phyloP scores from a whole-genome alignment of 2,888 invertebrate genomes.

The Phragmatobia fuliginosa region DNA sequence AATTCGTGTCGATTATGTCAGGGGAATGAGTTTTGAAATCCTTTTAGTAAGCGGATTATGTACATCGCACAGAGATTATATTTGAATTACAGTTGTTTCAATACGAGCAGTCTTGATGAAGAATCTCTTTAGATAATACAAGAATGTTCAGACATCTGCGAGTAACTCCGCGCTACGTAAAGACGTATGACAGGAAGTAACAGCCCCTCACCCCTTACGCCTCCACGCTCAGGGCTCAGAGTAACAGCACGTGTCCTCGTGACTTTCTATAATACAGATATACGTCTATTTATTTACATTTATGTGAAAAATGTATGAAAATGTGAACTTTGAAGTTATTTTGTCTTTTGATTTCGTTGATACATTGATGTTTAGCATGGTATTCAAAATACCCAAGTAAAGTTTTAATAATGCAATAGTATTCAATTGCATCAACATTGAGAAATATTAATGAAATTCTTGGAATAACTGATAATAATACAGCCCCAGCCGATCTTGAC shows the following conservation, averaged over 20 bases:
- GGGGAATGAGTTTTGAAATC: conserved; percentile 78
- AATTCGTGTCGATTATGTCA: conserved; percentile 84
- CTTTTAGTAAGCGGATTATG: conserved; percentile 76
- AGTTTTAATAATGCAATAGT: too few species aligned
- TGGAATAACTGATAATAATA: too few species aligned
- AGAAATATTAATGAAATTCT: too few species aligned
- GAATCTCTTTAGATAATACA: conserved; percentile 47
- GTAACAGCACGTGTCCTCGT: conserved; percentile 25
- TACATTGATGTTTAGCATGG: neutral
- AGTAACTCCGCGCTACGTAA: conserved; percentile 49
- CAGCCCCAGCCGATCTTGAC: too few species aligned
- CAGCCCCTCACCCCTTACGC: conserved; percentile 61
- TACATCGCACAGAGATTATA: conserved; percentile 67
- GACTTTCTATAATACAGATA: neutral
- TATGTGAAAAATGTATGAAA: too few species aligned
- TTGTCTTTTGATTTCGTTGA: neutral
- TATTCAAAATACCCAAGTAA: too few species aligned
- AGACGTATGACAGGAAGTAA: conserved; percentile 71
- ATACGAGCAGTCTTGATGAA: conserved; percentile 48
- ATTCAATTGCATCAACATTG: too few species aligned
- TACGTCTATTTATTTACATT: too few species aligned
- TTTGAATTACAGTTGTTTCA: conserved; percentile 56
- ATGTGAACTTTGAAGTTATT: neutral
- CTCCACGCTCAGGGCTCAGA: conserved; percentile 41
- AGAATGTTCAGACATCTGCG: conserved; percentile 19